A percentile compares a stretch with the other conserved stretches of the same genome.
Evolutionary conservation across 2,113 vertebrate species (phyloP).

Genomic region (Cryptotis parvus): DNA sequence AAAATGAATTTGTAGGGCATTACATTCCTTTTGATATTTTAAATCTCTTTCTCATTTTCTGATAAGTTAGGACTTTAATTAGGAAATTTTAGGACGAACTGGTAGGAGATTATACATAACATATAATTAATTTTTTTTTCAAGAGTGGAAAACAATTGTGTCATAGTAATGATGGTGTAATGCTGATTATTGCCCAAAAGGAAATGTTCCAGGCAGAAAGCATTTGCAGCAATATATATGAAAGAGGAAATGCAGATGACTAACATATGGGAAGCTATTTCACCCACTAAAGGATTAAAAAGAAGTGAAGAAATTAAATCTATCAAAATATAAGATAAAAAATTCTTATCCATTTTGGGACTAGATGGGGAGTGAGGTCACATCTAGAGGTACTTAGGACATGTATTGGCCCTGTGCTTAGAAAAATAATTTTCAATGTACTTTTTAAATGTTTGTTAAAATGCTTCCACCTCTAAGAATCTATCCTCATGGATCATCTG

Average conservation of each 20-base stretch:
- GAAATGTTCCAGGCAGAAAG: slow-evolving; percentile 22
- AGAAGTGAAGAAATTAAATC: slow-evolving; percentile 6
- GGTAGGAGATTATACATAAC: not conserved
- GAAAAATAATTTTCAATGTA: slow-evolving; percentile 52
- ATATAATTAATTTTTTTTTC: not conserved
- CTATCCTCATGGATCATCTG: not conserved
- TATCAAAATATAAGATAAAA: slow-evolving; percentile 18
- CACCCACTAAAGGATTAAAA: not conserved
- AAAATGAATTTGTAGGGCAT: not conserved
- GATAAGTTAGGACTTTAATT: not conserved
- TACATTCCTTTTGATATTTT: slow-evolving; percentile 1
- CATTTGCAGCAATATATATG: not conserved
- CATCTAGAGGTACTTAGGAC: no score
- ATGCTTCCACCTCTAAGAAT: slow-evolving; percentile 27
- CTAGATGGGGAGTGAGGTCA: no score
- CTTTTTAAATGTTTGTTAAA: slow-evolving; percentile 36
- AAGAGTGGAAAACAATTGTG: not conserved
- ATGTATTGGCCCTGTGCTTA: not conserved
- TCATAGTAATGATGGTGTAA: not conserved
- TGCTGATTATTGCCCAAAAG: slow-evolving; percentile 35
- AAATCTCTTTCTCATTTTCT: slow-evolving; percentile 25
- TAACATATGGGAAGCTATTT: not conserved
- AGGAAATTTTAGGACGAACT: not conserved
- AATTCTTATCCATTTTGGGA: not conserved
- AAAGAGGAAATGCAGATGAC: slow-evolving; percentile 49